These are phyloP conservation scores for Porites australiensis DNA, from an alignment of 64 coral and sea anemone genomes.

Conservation along the genomic window DNA sequence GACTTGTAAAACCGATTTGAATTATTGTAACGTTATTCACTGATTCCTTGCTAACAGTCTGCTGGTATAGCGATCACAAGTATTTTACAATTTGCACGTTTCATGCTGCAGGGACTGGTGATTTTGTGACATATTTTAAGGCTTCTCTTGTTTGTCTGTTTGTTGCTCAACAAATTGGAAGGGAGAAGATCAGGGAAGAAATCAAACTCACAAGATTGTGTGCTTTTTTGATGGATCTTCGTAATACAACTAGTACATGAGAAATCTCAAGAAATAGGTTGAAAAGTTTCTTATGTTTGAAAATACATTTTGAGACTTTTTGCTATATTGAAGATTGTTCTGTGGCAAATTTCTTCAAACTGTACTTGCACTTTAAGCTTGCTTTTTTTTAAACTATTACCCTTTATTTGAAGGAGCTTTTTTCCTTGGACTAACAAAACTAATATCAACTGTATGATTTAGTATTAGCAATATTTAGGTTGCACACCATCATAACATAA, in stretches of 20 bases:
- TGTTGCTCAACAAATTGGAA: not conserved
- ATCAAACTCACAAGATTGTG: not conserved
- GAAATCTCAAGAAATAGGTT: not conserved
- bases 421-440: too few species aligned
- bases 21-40: not conserved
- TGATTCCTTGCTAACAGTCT: not conserved
- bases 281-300: not conserved
- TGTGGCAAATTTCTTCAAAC: not conserved
- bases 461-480: not conserved
- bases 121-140: not conserved
- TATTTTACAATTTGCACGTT: not conserved
- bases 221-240: not conserved
- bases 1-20: not conserved
- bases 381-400: not conserved
- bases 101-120: not conserved
- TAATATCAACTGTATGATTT: not conserved
- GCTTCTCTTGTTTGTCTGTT: not conserved
- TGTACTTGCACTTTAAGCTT: not conserved
- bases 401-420: too few species aligned
- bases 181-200: too few species aligned
- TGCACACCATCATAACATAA: not conserved
- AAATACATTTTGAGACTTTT: not conserved
- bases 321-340: not conserved
- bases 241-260: not conserved
- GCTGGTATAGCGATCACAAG: not conserved